phyloP scores from a whole-genome alignment of 2,888 invertebrate genomes.

The Perizoma flavofasciatum region DNA sequence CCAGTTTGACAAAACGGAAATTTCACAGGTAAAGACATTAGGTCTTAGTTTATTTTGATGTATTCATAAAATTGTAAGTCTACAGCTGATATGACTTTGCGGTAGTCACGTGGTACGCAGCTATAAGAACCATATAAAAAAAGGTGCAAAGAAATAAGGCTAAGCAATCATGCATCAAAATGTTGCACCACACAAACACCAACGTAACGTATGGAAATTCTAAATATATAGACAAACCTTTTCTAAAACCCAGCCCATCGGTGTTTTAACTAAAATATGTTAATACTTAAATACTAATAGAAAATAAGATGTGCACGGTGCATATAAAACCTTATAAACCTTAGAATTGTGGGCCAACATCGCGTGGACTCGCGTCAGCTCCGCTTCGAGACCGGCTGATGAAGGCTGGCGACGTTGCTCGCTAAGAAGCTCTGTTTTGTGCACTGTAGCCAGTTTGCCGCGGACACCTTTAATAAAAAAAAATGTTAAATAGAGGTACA shows the following conservation, averaged over 20 bases:
- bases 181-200: no score
- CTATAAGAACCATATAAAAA: no score
- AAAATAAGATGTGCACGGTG: conserved; percentile 73
- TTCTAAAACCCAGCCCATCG: conserved; percentile 1
- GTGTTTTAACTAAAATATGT: conserved; percentile 17
- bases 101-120: no score
- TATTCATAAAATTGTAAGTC: no score
- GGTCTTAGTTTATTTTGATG: no score
- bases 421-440: conserved; percentile 46
- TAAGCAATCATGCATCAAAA: no score
- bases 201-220: no score
- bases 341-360: conserved; percentile 96
- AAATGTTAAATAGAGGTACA: no score
- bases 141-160: no score
- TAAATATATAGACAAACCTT: neutral
- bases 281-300: conserved; percentile 47
- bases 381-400: conserved; percentile 85
- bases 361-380: conserved; percentile 92
- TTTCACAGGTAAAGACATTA: no score
- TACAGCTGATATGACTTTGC: no score
- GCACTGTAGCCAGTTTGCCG: conserved; percentile 64
- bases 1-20: no score
- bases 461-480: conserved; percentile 70
- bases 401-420: conserved; percentile 32
- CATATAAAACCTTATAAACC: conserved; percentile 88